Evolutionary conservation across 1,140 invertebrate species (phyloP).

Genomic region (Drosophila ercepeae): DNA sequence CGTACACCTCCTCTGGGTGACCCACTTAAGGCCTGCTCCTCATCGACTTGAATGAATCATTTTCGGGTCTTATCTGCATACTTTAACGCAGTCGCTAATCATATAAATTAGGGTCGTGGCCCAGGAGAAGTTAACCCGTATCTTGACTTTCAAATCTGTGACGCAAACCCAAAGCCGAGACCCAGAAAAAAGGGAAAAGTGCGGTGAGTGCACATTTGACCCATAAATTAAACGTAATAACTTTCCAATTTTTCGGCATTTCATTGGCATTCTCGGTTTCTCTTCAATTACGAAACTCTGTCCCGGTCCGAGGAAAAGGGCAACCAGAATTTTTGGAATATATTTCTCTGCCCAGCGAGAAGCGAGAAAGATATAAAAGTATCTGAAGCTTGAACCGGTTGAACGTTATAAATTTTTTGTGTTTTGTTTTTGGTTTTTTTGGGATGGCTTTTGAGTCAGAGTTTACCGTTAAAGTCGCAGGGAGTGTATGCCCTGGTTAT

Average conservation of each 20-base stretch:
- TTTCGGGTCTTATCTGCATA: slow-evolving; percentile 65
- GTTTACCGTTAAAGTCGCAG: slow-evolving; percentile 66
- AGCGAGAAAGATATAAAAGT: slow-evolving; percentile 26
- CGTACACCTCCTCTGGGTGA: slow-evolving; percentile 27
- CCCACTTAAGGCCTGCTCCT: slow-evolving; percentile 31
- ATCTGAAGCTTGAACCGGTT: slow-evolving; percentile 54
- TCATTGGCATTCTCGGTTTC: slow-evolving; percentile 70
- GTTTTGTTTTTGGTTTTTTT: slow-evolving; percentile 31
- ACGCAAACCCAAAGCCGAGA: slow-evolving; percentile 34
- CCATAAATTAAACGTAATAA: slow-evolving; percentile 81
- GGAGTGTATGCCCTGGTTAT: slow-evolving; percentile 36
- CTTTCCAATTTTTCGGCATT: slow-evolving; percentile 73
- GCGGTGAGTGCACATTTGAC: slow-evolving; percentile 66
- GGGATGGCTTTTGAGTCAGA: slow-evolving; percentile 56
- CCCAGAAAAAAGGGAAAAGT: slow-evolving; percentile 45
- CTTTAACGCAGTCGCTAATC: slow-evolving; percentile 59
- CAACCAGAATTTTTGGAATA: slow-evolving; percentile 27
- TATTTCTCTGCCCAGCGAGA: slow-evolving; percentile 13
- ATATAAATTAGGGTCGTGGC: slow-evolving; percentile 75
- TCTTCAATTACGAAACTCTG: slow-evolving; percentile 68
- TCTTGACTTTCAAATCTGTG: slow-evolving; percentile 76
- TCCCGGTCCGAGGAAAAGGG: background rate
- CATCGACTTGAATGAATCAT: slow-evolving; percentile 55
- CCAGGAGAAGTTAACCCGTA: slow-evolving; percentile 41
- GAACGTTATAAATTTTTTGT: slow-evolving; percentile 37